Evolutionary conservation across 2,797 vertebrate species (phyloP).

Genomic region (Chanos chanos): DNA sequence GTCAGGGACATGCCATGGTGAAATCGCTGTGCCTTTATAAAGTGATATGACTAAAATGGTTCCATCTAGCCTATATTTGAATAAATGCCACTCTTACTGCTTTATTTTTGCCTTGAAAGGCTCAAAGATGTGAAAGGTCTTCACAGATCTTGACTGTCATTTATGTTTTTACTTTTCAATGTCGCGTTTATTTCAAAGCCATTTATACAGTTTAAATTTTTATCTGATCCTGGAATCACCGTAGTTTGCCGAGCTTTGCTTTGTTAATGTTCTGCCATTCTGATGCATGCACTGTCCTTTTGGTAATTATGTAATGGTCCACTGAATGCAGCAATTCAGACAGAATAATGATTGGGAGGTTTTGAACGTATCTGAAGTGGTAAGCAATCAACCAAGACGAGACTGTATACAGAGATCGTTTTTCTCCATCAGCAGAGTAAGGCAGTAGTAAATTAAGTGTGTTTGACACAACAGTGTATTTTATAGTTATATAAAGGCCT

Average conservation of each 20-base stretch:
- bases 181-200: no score
- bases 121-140: no score
- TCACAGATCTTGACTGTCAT: no score
- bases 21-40: background rate
- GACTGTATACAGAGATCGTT: background rate
- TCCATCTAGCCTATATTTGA: background rate
- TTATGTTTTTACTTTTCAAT: no score
- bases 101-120: background rate
- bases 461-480: background rate
- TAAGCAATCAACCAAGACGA: background rate
- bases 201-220: no score
- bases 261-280: no score
- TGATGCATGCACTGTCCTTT: background rate
- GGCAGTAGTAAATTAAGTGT: background rate
- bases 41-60: background rate
- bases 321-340: constrained; percentile 5
- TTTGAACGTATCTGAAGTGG: background rate
- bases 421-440: background rate
- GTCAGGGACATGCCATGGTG: background rate
- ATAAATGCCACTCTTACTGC: background rate
- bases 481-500: constrained; percentile 9
- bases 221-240: no score
- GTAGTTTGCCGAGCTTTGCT: no score
- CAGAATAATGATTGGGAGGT: background rate
- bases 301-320: constrained; percentile 7